Conservation (phyloP, 2,888 invertebrate species). For the Thera britannica region DNA sequence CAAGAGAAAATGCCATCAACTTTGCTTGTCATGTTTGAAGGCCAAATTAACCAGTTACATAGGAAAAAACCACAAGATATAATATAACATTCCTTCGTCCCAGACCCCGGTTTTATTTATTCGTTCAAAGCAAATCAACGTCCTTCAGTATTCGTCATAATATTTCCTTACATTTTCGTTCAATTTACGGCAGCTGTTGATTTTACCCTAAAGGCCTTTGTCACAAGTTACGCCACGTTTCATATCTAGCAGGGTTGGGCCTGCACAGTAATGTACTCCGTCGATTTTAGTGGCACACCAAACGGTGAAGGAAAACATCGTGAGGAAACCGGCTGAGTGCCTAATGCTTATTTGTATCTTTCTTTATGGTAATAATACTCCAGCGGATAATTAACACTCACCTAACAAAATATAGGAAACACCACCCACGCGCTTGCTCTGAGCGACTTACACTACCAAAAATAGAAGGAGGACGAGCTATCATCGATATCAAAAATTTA, state of each 20-base stretch:
- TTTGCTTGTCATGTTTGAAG: too few relatives aligned
- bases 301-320: too few relatives aligned
- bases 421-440: too few relatives aligned
- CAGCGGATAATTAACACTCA: too few relatives aligned
- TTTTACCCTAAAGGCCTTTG: constrained; percentile 16
- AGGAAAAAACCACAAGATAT: not conserved
- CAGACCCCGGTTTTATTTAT: not conserved
- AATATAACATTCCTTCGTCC: not conserved
- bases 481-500: too few relatives aligned
- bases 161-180: constrained; percentile 24
- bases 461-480: too few relatives aligned
- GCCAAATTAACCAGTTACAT: not conserved
- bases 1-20: too few relatives aligned
- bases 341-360: too few relatives aligned
- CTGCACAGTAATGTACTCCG: not conserved
- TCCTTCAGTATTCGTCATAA: constrained; percentile 14
- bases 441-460: too few relatives aligned
- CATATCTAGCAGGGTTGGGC: constrained; percentile 13
- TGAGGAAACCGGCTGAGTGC: too few relatives aligned
- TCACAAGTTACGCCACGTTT: constrained; percentile 20
- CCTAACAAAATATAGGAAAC: too few relatives aligned
- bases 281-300: not conserved
- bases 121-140: constrained; percentile 21
- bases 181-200: constrained; percentile 17
- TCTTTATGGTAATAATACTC: too few relatives aligned